Base-by-base conservation (phyloP, 2,797 vertebrate genomes). In the Coreius guichenoti region DNA sequence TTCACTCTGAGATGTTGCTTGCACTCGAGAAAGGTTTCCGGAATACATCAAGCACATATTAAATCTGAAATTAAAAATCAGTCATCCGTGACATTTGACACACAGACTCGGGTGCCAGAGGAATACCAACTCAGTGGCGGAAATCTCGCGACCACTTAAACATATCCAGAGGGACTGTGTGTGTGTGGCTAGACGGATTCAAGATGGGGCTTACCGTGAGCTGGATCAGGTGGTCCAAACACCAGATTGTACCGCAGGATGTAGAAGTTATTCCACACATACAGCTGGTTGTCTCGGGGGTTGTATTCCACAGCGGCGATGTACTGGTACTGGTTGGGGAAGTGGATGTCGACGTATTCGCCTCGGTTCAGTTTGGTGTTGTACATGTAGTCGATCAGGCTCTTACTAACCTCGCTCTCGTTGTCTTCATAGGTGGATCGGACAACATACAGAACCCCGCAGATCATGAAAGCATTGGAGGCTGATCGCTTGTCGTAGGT, bases 211-310 rank as follows among this genome's bases (percentile, higher is more conserved):
- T 96, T 97, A 99, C 98, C 98, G 94, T 98, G 97, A 89, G 97
- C 97, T 88, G 98, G 97, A 93, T 99, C 98, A 12, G 98, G 98
- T 39, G 97, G 98, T 89, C 97, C 97, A 81, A 99, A 99, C 90
- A 97, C 97, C 94, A 99, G 95, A 90, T 97, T 97, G 86, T 99
- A 99, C 87, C 97, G 94, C 92, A 99, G 96, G 91, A 99, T 97
- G 94, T 99, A 99, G 94, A 98, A 99, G 95, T 99, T 99, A 96
- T 99, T 99, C 98, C 98, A 99, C 85, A 99, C 98, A 11, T 99
- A 99, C 5, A 99, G 96, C 88, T 98, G 98, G 93, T 99, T 99
- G 92, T 99, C 98, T 93, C 98, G 94, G 82, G 98, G 98, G 93
- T 99, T 99, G 94, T 99, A 99, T 96, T 99, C 98, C 97, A 99